Conservation (phyloP, 2,888 invertebrate species). For the Temnothorax ravouxi region DNA sequence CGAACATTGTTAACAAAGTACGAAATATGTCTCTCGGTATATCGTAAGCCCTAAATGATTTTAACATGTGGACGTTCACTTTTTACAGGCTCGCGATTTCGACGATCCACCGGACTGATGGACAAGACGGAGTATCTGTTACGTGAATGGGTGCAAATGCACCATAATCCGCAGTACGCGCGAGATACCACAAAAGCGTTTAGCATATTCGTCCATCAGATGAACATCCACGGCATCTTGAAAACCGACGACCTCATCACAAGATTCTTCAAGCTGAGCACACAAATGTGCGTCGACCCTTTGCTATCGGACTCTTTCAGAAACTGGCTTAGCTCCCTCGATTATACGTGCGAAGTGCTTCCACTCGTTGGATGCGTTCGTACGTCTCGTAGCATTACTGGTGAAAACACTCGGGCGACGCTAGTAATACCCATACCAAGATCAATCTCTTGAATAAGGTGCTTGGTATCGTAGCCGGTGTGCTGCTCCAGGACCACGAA, state of each 20-base stretch:
- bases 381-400: slow-evolving; percentile 96
- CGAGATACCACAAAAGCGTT: slow-evolving; percentile 97
- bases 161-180: slow-evolving; percentile 93
- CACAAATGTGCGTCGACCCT: slow-evolving; percentile 98
- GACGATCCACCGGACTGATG: slow-evolving; percentile 97
- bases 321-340: slow-evolving; percentile 90
- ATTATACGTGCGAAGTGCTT: slow-evolving; percentile 96
- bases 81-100: slow-evolving; percentile 92
- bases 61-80: slow-evolving; percentile 38
- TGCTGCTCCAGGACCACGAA: slow-evolving; percentile 98
- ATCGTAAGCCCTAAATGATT: neutral
- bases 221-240: slow-evolving; percentile 98
- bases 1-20: neutral
- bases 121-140: slow-evolving; percentile 98
- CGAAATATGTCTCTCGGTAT: slow-evolving; percentile 18
- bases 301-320: slow-evolving; percentile 94
- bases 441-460: slow-evolving; percentile 98
- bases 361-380: slow-evolving; percentile 97
- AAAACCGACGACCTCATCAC: slow-evolving; percentile 99
- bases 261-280: slow-evolving; percentile 98
- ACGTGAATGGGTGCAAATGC: slow-evolving; percentile 98
- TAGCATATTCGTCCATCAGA: slow-evolving; percentile 97
- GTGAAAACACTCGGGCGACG: slow-evolving; percentile 97
- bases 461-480: slow-evolving; percentile 97
- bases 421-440: slow-evolving; percentile 97